Evolutionary conservation across 1,140 invertebrate genomes (phyloP).

Genomic region (Parapsyche elsis): DNA sequence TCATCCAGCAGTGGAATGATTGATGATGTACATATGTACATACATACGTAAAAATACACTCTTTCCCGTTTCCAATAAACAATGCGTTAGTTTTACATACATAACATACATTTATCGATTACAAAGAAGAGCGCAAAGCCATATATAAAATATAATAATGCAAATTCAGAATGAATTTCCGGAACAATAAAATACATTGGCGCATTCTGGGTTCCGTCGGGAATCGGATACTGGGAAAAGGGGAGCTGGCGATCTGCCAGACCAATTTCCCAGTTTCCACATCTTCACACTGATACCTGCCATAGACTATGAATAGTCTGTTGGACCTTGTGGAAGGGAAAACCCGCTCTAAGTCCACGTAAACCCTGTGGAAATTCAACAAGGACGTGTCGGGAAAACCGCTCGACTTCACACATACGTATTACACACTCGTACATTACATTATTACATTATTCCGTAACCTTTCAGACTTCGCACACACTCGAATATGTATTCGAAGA

Average conservation of each 20-base stretch:
- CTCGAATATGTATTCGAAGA: background rate
- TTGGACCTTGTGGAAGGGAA: background rate
- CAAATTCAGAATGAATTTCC: background rate
- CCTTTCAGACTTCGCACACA: background rate
- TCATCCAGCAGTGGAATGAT: too few species aligned
- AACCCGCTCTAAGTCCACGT: background rate
- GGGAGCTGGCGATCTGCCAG: constrained; percentile 35
- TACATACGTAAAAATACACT: too few species aligned
- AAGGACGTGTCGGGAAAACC: constrained; percentile 36
- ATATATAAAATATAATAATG: background rate
- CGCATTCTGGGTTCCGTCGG: background rate
- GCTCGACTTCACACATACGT: too few species aligned
- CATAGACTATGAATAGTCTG: background rate
- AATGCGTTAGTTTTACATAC: too few species aligned
- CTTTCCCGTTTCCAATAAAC: too few species aligned
- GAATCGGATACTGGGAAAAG: background rate
- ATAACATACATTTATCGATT: too few species aligned
- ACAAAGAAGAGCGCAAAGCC: too few species aligned
- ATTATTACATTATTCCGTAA: background rate
- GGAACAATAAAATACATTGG: background rate
- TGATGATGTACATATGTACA: too few species aligned
- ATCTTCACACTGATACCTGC: background rate
- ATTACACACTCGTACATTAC: too few species aligned
- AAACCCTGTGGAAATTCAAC: constrained; percentile 41
- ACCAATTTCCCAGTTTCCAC: constrained; percentile 37